Conservation (phyloP, 2,888 invertebrate genomes). For the Biston stratarius region DNA sequence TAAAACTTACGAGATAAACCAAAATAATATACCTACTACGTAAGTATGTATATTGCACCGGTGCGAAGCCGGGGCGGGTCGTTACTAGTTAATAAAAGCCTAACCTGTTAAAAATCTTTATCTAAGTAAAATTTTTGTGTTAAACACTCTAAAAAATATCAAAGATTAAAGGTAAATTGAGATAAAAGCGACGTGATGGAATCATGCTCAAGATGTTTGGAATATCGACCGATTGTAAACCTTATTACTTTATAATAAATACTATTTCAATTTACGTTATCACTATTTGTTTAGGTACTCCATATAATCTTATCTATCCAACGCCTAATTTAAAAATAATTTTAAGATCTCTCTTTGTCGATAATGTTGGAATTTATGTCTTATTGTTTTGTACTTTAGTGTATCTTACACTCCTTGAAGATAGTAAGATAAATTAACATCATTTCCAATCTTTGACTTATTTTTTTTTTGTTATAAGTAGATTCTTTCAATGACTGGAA, state of each 20-base stretch:
- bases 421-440: slow-evolving; percentile 10
- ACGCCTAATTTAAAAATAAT: slow-evolving; percentile 41
- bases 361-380: slow-evolving; percentile 52
- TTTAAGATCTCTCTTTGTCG: slow-evolving; percentile 36
- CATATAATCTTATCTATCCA: slow-evolving; percentile 39
- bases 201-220: neutral
- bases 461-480: neutral
- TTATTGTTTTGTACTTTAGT: slow-evolving; percentile 36
- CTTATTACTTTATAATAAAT: slow-evolving; percentile 33
- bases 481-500: too few relatives aligned
- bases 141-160: slow-evolving; percentile 4
- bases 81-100: too few relatives aligned
- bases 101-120: too few relatives aligned
- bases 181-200: slow-evolving; percentile 14
- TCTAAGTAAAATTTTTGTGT: neutral
- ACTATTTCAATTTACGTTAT: slow-evolving; percentile 29
- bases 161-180: slow-evolving; percentile 8
- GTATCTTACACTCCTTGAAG: slow-evolving; percentile 34
- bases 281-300: slow-evolving; percentile 33
- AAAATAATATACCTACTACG: too few relatives aligned
- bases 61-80: too few relatives aligned
- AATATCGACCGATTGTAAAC: slow-evolving; percentile 21
- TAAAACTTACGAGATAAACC: too few relatives aligned
- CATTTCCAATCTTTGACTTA: neutral
- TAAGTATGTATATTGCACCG: too few relatives aligned